Conservation (phyloP, 2,888 invertebrate genomes). For the Drosophila mettleri region DNA sequence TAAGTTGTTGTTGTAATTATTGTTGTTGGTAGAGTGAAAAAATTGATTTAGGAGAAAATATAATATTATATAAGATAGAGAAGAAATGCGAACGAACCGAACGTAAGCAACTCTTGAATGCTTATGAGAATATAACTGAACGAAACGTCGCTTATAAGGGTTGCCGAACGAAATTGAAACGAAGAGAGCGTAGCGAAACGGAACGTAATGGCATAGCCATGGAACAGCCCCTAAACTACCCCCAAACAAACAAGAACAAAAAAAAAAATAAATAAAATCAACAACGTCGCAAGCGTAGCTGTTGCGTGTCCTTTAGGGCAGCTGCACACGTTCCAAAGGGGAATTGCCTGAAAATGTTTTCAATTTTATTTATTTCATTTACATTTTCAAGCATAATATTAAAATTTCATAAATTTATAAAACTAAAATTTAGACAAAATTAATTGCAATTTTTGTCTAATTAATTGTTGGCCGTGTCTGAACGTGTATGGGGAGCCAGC, state of each 20-base stretch:
- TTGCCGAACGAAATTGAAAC: constrained; percentile 53
- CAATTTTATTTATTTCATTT: not conserved
- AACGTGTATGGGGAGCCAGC: constrained; percentile 55
- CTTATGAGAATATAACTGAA: constrained; percentile 83
- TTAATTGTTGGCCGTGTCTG: constrained; percentile 2
- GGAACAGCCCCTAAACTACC: constrained; percentile 60
- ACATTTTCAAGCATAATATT: not conserved
- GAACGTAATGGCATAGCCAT: constrained; percentile 25
- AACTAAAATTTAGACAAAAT: too few species aligned
- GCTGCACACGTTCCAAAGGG: constrained; percentile 33
- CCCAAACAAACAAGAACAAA: constrained; percentile 60
- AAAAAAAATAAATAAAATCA: constrained; percentile 12
- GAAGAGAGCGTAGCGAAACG: constrained; percentile 30
- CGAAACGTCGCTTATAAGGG: constrained; percentile 84
- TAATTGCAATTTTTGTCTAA: not conserved
- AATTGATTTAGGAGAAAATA: constrained; percentile 83
- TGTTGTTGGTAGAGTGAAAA: constrained; percentile 81
- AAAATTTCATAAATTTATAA: not conserved
- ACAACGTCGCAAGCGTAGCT: constrained; percentile 52
- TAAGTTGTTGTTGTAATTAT: constrained; percentile 61
- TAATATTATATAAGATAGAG: constrained; percentile 85
- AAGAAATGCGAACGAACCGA: constrained; percentile 86
- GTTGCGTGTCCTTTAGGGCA: constrained; percentile 67
- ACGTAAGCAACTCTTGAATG: constrained; percentile 86
- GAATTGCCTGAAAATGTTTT: constrained; percentile 2